Evolutionary conservation across 30 jellyfish, hydroid and myxozoan species (phyloP).

Genomic region (Turritopsis rubra): DNA sequence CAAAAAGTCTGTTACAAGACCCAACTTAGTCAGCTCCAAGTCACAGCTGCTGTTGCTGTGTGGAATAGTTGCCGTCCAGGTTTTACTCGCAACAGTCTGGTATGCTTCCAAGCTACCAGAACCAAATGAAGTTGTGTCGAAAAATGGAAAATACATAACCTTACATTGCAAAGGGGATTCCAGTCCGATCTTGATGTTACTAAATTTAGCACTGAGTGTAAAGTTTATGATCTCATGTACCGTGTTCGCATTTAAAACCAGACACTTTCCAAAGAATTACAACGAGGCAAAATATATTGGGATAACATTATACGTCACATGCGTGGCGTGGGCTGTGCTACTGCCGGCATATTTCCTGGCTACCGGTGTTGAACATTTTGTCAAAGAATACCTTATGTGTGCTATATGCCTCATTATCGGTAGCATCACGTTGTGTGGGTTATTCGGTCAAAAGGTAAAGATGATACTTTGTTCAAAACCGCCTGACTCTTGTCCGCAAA

Average conservation of each 20-base stretch:
- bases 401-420: conserved; percentile 44
- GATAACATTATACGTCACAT: conserved; percentile 68
- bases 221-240: conserved; percentile 68
- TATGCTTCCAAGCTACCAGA: conserved; percentile 24
- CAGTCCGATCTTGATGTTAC: conserved; percentile 39
- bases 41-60: conserved; percentile 49
- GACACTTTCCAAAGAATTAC: conserved; percentile 80
- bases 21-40: conserved; percentile 53
- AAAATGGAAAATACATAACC: conserved; percentile 9
- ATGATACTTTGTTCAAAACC: not conserved
- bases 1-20: conserved; percentile 44
- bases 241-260: conserved; percentile 57
- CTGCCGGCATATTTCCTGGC: conserved; percentile 40
- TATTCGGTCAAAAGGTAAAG: conserved; percentile 64
- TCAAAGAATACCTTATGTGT: conserved; percentile 40
- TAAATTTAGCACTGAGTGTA: conserved; percentile 50
- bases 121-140: conserved; percentile 21
- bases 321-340: conserved; percentile 69
- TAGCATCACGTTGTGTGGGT: conserved; percentile 59
- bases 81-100: conserved; percentile 59
- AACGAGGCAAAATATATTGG: conserved; percentile 80
- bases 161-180: conserved; percentile 32
- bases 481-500: not conserved
- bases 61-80: conserved; percentile 45
- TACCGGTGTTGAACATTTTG: conserved; percentile 26